Conservation (phyloP, 2,888 invertebrate genomes). For the Beris chalybata region DNA sequence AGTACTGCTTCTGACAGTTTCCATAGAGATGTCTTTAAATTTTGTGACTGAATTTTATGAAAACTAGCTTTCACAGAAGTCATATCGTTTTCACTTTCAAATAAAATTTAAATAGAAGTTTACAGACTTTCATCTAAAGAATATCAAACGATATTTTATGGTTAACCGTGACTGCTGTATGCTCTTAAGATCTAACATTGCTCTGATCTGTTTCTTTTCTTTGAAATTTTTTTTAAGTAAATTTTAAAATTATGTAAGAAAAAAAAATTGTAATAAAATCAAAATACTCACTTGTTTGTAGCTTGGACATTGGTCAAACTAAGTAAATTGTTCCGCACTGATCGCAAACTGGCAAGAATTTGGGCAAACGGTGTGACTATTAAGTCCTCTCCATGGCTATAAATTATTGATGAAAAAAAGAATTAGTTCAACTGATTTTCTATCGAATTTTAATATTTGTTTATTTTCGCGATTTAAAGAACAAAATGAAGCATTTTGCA, state of each 20-base stretch:
- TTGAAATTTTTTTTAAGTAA: not conserved
- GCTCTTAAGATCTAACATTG: too few relatives aligned
- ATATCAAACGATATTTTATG: too few relatives aligned
- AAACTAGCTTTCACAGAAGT: too few relatives aligned
- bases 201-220: too few relatives aligned
- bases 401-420: conserved; percentile 35
- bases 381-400: conserved; percentile 93
- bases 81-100: too few relatives aligned
- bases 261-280: not conserved
- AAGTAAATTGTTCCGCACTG: conserved; percentile 97
- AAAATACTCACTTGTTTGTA: conserved; percentile 69
- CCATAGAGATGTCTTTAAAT: too few relatives aligned
- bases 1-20: too few relatives aligned
- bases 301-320: conserved; percentile 87
- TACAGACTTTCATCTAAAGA: too few relatives aligned
- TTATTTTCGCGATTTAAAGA: not conserved
- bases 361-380: conserved; percentile 99
- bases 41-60: too few relatives aligned
- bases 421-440: conserved; percentile 11
- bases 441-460: not conserved
- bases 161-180: too few relatives aligned
- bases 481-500: not conserved
- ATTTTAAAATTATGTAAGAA: not conserved
- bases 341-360: conserved; percentile 97
- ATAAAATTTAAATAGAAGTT: too few relatives aligned